Evolutionary conservation across 1,140 invertebrate genomes (phyloP).

Genomic region (Trachelipus rathkii): DNA sequence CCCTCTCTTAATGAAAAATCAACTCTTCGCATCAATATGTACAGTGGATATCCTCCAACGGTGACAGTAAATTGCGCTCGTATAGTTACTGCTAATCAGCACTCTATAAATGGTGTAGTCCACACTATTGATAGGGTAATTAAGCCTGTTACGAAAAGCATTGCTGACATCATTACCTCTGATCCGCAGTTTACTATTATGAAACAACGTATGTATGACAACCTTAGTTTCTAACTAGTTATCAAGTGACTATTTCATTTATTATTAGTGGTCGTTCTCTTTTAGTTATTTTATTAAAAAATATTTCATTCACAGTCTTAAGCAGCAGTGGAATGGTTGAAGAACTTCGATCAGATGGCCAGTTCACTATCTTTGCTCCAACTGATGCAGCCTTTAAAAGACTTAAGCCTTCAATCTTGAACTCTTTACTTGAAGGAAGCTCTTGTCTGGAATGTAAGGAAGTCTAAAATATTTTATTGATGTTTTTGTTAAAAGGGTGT

Average conservation of each 20-base stretch:
- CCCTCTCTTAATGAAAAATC: conserved; percentile 54
- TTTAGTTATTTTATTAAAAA: background rate
- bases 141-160: conserved; percentile 52
- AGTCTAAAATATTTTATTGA: no score
- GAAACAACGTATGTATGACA: conserved; percentile 47
- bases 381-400: conserved; percentile 54
- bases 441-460: conserved; percentile 47
- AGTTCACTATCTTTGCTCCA: conserved; percentile 57
- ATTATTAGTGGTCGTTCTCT: background rate
- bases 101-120: conserved; percentile 56
- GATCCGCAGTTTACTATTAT: conserved; percentile 55
- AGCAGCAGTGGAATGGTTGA: conserved; percentile 50
- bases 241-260: background rate
- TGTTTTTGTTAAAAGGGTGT: no score
- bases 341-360: conserved; percentile 50
- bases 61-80: conserved; percentile 58
- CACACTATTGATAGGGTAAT: conserved; percentile 57
- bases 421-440: conserved; percentile 50
- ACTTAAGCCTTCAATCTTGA: conserved; percentile 48
- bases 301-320: conserved; percentile 47
- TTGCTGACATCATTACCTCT: conserved; percentile 53
- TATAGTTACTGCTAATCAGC: conserved; percentile 50
- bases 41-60: conserved; percentile 52
- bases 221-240: background rate
- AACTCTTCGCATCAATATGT: conserved; percentile 61